These are phyloP conservation scores for Dufourea novaeangliae DNA, from an alignment of 1,140 invertebrate genomes.

Conservation along the genomic window DNA sequence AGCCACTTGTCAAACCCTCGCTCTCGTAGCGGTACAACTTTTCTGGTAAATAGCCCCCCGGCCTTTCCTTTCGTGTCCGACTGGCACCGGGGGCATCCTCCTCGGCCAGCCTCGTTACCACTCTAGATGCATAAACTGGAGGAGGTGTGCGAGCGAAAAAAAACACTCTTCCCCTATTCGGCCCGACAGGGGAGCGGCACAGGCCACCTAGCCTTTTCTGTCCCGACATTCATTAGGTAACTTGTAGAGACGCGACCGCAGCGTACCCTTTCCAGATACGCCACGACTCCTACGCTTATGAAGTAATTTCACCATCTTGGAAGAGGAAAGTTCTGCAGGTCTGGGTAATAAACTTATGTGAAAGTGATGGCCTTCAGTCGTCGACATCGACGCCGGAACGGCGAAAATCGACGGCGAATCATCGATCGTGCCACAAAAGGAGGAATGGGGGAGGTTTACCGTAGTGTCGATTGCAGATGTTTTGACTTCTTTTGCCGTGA, in stretches of 20 bases:
- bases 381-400: constrained; percentile 44
- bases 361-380: constrained; percentile 30
- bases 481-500: neutral
- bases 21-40: constrained; percentile 25
- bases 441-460: neutral
- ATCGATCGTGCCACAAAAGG: neutral
- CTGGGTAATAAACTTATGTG: constrained; percentile 60
- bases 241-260: constrained; percentile 58
- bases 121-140: constrained; percentile 66
- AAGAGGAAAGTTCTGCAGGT: constrained; percentile 59
- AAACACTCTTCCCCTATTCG: neutral
- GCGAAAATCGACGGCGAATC: constrained; percentile 56
- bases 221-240: constrained; percentile 63
- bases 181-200: constrained; percentile 1
- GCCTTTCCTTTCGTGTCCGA: neutral
- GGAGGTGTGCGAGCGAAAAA: constrained; percentile 54
- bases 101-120: constrained; percentile 58
- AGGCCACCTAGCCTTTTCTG: constrained; percentile 37
- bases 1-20: constrained; percentile 23
- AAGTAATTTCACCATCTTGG: constrained; percentile 62
- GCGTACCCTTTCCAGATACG: constrained; percentile 56
- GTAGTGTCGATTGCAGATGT: neutral
- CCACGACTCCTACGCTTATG: constrained; percentile 55
- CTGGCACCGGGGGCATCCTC: constrained; percentile 21
- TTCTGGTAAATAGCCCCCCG: constrained; percentile 22